Base-by-base conservation (phyloP, 2,888 invertebrate species). In the Frankliniella intonsa region DNA sequence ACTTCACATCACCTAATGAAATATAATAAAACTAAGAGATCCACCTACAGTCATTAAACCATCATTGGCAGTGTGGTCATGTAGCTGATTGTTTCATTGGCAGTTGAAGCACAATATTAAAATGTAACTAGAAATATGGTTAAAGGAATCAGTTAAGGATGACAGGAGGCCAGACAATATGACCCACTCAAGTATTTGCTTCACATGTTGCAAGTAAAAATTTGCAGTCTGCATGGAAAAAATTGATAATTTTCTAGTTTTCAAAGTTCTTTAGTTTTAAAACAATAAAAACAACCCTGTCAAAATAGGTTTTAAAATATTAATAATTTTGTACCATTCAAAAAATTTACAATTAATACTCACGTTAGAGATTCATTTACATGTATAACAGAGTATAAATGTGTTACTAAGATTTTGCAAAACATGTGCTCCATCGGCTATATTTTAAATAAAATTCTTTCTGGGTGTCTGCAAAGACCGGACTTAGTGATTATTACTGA, bases 1-100 rank as follows among this genome's bases (percentile, higher is more conserved):
- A 25, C 69, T 22, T 22, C 69, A 76, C 69, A 22, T 8, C 69
- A 76, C 12, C 12, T 76, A 76, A 76, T 22, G 12, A 25, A 76
- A 76, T 76, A 76, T n/a, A 62, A 62, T 62, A 76, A 76, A 76
- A 76, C 69, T 76, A 76, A 76, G 69, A 76, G 69, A 76, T 76
- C 69, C 69, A 76, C 69, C 69, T 25, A 76, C 69, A 76, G 69
- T 25, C 69, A 22, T 76, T 25, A 25, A 76, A 76, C 25, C 69
- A 76, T 76, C 69, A 25, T 76, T 76, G 69, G 69, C 69, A 76
- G 69, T 76, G 69, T 76, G 69, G 69, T 76, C 69, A 22, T 25
- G 69, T 25, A 76, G 69, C 69, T 76, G 69, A 76, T 76, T 76
- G 69, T 76, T 76, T 76, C 69, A 76, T 76, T 76, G 69, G 69